phyloP scores from a whole-genome alignment of 1,140 invertebrate genomes.

The Drosophila serrata region DNA sequence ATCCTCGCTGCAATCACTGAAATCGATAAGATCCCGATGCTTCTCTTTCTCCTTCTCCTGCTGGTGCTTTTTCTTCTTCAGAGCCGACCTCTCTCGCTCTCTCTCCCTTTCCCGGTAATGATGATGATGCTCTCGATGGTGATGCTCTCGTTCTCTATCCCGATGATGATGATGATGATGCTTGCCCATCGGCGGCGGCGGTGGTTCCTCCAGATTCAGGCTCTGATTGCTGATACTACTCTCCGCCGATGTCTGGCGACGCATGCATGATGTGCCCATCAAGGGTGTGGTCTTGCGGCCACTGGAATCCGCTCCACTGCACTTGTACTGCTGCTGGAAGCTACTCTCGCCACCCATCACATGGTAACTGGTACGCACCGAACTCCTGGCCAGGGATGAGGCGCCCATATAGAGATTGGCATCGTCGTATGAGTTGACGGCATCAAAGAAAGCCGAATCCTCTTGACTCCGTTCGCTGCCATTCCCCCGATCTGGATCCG shows the following conservation, averaged over 20 bases:
- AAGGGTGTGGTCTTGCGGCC: slow-evolving; percentile 70
- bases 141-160: background rate
- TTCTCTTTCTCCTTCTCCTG: slow-evolving; percentile 18
- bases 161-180: slow-evolving; percentile 59
- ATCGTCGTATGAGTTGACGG: slow-evolving; percentile 77
- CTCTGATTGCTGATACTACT: slow-evolving; percentile 85
- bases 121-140: slow-evolving; percentile 15
- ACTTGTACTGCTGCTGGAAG: slow-evolving; percentile 84
- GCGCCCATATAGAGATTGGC: slow-evolving; percentile 64
- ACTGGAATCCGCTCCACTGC: slow-evolving; percentile 65
- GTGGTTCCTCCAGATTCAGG: slow-evolving; percentile 71
- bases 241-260: slow-evolving; percentile 82
- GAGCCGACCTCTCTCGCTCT: slow-evolving; percentile 5
- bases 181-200: slow-evolving; percentile 41
- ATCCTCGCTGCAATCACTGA: slow-evolving; percentile 78
- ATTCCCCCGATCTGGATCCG: slow-evolving; percentile 49
- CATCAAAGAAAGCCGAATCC: slow-evolving; percentile 80
- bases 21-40: slow-evolving; percentile 76
- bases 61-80: slow-evolving; percentile 67
- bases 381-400: slow-evolving; percentile 78
- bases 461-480: slow-evolving; percentile 80
- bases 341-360: slow-evolving; percentile 70
- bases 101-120: slow-evolving; percentile 10
- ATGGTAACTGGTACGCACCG: slow-evolving; percentile 80
- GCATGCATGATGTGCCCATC: slow-evolving; percentile 73